These are phyloP conservation scores for Drosophila chauvacae DNA, from an alignment of 1,140 invertebrate genomes.

Conservation along the genomic window DNA sequence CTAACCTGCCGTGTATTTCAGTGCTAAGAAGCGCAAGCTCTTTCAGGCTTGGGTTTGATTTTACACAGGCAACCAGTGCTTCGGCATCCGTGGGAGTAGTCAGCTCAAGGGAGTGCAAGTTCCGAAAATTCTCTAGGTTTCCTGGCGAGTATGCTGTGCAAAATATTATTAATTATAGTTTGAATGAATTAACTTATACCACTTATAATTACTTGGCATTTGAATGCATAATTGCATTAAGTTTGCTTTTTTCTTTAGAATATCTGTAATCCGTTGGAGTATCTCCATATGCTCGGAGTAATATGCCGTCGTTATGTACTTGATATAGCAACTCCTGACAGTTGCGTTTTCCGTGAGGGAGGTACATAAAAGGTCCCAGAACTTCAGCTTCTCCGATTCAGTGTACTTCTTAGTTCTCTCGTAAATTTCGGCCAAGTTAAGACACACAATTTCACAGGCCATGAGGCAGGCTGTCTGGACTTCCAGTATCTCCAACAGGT, in stretches of 20 bases:
- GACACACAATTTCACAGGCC: fast-evolving
- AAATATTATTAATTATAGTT: background rate
- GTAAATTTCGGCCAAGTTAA: background rate
- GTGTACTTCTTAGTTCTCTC: background rate
- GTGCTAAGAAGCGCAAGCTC: background rate
- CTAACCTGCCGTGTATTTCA: conserved; percentile 9
- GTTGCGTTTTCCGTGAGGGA: background rate
- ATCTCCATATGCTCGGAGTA: conserved; percentile 6
- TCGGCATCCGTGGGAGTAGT: background rate
- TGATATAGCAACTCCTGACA: background rate
- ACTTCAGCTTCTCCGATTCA: background rate
- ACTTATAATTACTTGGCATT: background rate
- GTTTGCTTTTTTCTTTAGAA: background rate
- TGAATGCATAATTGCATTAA: background rate
- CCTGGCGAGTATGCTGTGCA: conserved; percentile 4
- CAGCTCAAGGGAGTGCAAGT: background rate
- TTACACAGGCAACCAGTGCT: background rate
- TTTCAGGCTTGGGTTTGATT: conserved; percentile 2
- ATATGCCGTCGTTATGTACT: background rate
- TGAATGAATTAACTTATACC: background rate
- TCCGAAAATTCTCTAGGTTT: conserved; percentile 1
- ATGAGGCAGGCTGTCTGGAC: background rate
- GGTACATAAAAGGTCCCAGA: background rate
- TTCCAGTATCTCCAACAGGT: background rate
- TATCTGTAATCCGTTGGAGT: conserved; percentile 5